phyloP scores from a whole-genome alignment of 2,113 vertebrate species.

The Etheostoma spectabile region DNA sequence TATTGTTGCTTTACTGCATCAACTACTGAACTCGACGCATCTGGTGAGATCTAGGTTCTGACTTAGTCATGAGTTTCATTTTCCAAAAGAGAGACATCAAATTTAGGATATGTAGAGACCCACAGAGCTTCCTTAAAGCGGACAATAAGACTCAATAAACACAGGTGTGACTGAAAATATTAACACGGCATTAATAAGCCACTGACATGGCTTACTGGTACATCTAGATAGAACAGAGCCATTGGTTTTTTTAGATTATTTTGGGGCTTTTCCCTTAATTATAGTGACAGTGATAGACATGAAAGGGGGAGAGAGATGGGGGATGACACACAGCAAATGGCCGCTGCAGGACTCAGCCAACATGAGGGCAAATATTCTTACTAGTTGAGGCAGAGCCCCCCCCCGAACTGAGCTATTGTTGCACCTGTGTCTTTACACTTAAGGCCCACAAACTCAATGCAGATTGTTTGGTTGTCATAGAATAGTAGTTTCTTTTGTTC shows the following conservation, averaged over 20 bases:
- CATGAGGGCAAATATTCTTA: too few species aligned
- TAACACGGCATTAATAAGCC: neutral
- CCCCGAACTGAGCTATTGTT: neutral
- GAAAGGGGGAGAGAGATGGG: too few species aligned
- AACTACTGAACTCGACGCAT: neutral
- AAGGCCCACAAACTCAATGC: neutral
- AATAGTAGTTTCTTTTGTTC: neutral
- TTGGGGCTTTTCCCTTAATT: too few species aligned
- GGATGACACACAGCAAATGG: too few species aligned
- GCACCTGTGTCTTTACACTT: too few species aligned
- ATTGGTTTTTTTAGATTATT: too few species aligned
- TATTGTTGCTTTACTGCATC: slow-evolving; percentile 33
- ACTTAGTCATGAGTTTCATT: slow-evolving; percentile 8
- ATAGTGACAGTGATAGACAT: too few species aligned
- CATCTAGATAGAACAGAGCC: neutral
- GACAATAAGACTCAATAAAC: neutral
- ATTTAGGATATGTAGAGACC: neutral
- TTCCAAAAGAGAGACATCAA: neutral
- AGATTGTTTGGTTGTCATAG: neutral
- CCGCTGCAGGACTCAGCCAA: too few species aligned
- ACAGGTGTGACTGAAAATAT: neutral
- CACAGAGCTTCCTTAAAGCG: neutral
- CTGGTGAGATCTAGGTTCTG: neutral
- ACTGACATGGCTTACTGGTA: neutral
- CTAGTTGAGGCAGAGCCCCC: too few species aligned